These are phyloP conservation scores for Urosaurus nigricauda DNA, from an alignment of 2,797 vertebrate species.

Conservation along the genomic window DNA sequence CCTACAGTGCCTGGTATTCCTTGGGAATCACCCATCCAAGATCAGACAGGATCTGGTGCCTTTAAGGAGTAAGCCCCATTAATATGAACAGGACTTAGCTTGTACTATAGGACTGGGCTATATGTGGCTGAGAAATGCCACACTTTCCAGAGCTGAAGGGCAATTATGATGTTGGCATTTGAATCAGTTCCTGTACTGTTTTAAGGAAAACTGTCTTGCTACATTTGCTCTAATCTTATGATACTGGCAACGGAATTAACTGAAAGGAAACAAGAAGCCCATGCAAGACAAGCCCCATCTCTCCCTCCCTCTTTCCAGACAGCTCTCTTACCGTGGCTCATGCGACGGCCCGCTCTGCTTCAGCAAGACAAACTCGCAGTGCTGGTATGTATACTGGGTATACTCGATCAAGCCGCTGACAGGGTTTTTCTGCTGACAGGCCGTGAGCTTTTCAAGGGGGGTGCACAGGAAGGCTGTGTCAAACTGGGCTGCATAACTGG, in stretches of 20 bases:
- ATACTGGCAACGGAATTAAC: background rate
- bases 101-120: background rate
- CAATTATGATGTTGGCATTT: background rate
- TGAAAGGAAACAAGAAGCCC: background rate
- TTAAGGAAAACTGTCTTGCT: background rate
- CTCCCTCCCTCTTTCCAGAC: accelerated
- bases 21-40: too few relatives aligned
- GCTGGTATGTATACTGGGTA: conserved; percentile 89
- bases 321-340: conserved; percentile 87
- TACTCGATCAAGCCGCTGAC: conserved; percentile 94
- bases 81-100: background rate
- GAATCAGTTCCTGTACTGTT: background rate
- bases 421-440: conserved; percentile 92
- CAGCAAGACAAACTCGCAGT: conserved; percentile 91
- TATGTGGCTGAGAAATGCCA: background rate
- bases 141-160: background rate
- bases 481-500: conserved; percentile 78
- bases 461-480: conserved; percentile 67
- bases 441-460: conserved; percentile 84
- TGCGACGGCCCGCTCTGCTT: conserved; percentile 95
- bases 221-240: background rate
- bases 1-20: too few relatives aligned
- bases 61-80: background rate
- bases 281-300: too few relatives aligned
- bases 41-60: too few relatives aligned